phyloP scores from a whole-genome alignment of 2,888 invertebrate genomes.

The Apoda limacodes region DNA sequence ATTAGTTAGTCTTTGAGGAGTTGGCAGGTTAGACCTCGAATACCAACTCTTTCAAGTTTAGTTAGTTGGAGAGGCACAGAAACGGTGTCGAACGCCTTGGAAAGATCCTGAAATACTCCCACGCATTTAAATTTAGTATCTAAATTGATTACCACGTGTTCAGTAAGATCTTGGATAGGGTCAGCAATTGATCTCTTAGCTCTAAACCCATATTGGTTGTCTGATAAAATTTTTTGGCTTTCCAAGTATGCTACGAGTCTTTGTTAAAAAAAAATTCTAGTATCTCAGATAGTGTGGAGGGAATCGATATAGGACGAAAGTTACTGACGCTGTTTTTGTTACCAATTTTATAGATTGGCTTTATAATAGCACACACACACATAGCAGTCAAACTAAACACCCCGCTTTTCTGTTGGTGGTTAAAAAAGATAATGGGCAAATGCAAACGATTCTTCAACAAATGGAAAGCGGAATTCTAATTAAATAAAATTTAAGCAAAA shows the following conservation, averaged over 20 bases:
- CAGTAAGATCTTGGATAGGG: conserved; percentile 3
- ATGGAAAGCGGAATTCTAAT: no score
- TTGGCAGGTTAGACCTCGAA: conserved; percentile 2
- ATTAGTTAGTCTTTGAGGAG: conserved; percentile 9
- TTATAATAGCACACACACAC: no score
- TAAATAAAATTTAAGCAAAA: no score
- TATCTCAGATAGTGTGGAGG: no score
- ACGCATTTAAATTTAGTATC: conserved; percentile 3
- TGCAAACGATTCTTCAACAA: no score
- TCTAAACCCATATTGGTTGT: conserved; percentile 4
- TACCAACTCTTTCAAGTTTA: conserved; percentile 1
- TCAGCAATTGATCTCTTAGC: conserved; percentile 1
- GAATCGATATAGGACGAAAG: no score
- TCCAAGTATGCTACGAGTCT: conserved; percentile 1
- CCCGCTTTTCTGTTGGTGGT: no score
- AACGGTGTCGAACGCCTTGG: conserved; percentile 8
- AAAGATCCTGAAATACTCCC: conserved; percentile 8
- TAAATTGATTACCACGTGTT: background rate
- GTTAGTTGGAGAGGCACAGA: conserved; percentile 3
- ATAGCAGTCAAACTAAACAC: no score
- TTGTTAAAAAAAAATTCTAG: no score
- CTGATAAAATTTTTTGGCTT: background rate
- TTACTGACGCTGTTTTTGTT: no score
- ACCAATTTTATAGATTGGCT: no score
- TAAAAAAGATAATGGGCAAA: no score